Conservation (phyloP, 2,797 vertebrate genomes). For the Otus scops region DNA sequence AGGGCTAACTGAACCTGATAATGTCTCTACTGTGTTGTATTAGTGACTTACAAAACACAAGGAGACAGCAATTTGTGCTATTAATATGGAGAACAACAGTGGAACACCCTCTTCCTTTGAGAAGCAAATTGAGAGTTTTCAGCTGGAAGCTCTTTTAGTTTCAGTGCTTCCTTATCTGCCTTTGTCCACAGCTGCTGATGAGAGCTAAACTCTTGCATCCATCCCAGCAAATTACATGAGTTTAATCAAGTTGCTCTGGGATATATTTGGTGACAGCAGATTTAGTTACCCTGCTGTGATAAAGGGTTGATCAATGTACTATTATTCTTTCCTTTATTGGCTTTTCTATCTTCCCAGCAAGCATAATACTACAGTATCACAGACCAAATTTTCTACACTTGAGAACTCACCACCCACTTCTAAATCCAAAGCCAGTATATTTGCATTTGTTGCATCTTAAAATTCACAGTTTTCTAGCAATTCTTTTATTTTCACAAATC, state of each 20-base stretch:
- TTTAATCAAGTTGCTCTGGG: slow-evolving; percentile 73
- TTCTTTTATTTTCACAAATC: background rate
- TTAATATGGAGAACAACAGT: background rate
- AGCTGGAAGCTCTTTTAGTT: background rate
- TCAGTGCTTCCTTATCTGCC: slow-evolving; percentile 30
- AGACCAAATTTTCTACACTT: slow-evolving; percentile 8
- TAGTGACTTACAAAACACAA: background rate
- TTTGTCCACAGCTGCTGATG: slow-evolving; percentile 55
- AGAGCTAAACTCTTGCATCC: slow-evolving; percentile 59
- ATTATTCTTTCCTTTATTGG: slow-evolving; percentile 74
- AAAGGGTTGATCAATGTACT: slow-evolving; percentile 74
- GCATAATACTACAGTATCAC: background rate
- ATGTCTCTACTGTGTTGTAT: background rate
- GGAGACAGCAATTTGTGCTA: background rate
- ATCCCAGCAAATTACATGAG: slow-evolving; percentile 51
- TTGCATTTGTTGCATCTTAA: background rate
- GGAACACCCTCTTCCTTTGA: background rate
- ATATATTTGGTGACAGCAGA: slow-evolving; percentile 58
- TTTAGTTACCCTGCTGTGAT: slow-evolving; percentile 73
- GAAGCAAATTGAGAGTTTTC: background rate
- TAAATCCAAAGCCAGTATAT: slow-evolving; percentile 10
- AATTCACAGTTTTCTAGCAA: background rate
- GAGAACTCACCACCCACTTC: background rate
- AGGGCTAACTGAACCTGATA: background rate
- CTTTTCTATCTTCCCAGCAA: slow-evolving; percentile 37